Evolutionary conservation across 2,888 invertebrate genomes (phyloP), one percentile per base, ranked within the genome.

Genomic region (Drosophila conformis): DNA sequence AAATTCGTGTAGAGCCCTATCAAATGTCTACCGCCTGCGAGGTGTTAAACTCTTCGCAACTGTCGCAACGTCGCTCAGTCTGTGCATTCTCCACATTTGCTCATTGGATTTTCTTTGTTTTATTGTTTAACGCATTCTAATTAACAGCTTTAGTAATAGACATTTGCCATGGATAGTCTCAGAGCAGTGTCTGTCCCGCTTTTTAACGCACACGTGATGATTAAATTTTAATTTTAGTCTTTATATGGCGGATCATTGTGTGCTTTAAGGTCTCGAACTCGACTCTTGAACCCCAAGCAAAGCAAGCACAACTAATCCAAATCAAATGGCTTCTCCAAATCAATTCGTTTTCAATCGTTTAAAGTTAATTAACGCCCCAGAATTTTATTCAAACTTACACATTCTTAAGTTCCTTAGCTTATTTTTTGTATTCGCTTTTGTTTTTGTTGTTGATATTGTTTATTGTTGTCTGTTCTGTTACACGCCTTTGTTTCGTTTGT

Each of bases 341-440:
- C 84, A 79, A 90, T 89, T 89, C 90, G 89, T 87, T 90, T 89
- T 84, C 84, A 89, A 87, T 89, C 86, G 87, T 90, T 86, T 89
- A 81, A 88, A 88, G 83, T 87, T 87, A 89, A 87, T 87, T 89
- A 87, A 89, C 85, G 83, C 82, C 76, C 79, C 72, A 88, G 78
- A 88, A 88, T 83, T 69, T 61, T 48, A 70, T 87, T 82, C 86
- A 69, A 74, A 69, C 73, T 73, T 68, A 70, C 72, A 78, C 76
- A 75, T 79, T 85, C 81, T 78, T 65, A 51, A 64, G 67, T 67
- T 80, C 61, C 65, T 68, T 21, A 57, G 56, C 73, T 64, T 67
- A 36, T 31, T 54, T 62, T 18, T 58, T 36, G 10, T 62, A 67
- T 71, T 65, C 46, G 21, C 60, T 63, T 25, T 62, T 46, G 31